Base-by-base conservation (phyloP, 2,888 invertebrate genomes). In the Ophion costatus region DNA sequence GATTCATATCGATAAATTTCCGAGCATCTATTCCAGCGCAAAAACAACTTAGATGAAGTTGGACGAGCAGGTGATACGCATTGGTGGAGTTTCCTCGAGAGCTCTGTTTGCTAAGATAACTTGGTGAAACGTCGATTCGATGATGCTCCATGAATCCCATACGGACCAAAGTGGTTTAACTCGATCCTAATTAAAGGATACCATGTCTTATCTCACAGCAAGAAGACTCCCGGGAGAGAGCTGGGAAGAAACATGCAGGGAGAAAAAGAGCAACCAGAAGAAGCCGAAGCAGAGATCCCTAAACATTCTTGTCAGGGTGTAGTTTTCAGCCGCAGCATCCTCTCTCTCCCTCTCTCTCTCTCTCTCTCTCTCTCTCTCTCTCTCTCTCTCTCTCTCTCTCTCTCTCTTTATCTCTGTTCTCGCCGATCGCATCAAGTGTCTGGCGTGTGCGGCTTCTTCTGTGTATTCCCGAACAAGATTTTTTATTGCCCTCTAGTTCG, bases 121-220 rank as follows among this genome's bases (percentile, higher is more conserved):
- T 85, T 63, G 45, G 82, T 66, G 51, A 73, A 76, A 76, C 51
- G 77, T 76, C 74, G 76, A 82, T 83, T 77, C 38, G 80, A 77
- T 56, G 82, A 80, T 80, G 33, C 67, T 66, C 51, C 61, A 51
- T 17, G 67, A 61, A 82, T 38, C 82, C 74, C 59, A 76, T 76
- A 77, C 73, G 61, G 59, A 67, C 71, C 75, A 81, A 84, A 84
- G 84, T 87, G 82, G 84, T 87, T 87, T 80, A 86, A 87, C 86
- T 87, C 84, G 84, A 88, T 86, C 87, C 87, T 87, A 88, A 88
- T 88, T 87, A 88, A 84, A 81, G 81, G 86, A 85, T 85, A 86
- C 79, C 85, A 80, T 83, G 86, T 66, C 78, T 83, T 87, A 82
- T 84, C 82, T 84, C 61, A 22, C n/a, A 78, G 64, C 73, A 56